Percentiles rank a stretch among this genome's conserved stretches.
These are phyloP conservation scores for Frankliniella fusca DNA, from an alignment of 2,888 invertebrate genomes.

Conservation along the genomic window DNA sequence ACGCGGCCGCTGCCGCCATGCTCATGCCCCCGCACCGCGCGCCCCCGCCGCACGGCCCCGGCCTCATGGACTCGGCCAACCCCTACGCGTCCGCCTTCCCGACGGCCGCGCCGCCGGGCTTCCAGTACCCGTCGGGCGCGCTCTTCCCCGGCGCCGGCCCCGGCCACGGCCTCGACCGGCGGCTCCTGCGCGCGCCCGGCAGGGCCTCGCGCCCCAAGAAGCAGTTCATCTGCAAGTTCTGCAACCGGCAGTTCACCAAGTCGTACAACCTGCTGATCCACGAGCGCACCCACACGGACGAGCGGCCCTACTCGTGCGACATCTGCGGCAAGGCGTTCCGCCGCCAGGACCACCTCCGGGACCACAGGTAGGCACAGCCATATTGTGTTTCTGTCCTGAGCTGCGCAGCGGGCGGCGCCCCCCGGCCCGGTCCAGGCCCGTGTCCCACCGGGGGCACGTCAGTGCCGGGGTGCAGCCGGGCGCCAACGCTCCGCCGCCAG, in stretches of 20 bases:
- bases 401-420: too few species aligned
- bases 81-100: constrained; percentile 40
- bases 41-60: constrained; percentile 55
- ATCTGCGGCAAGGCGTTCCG: constrained; percentile 95
- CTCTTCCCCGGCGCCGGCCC: constrained; percentile 48
- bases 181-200: constrained; percentile 53
- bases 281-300: constrained; percentile 94
- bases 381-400: constrained; percentile 34
- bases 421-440: too few species aligned
- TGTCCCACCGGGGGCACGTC: background rate
- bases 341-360: constrained; percentile 87
- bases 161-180: constrained; percentile 56
- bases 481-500: background rate
- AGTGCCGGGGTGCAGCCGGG: background rate
- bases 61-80: constrained; percentile 49
- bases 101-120: constrained; percentile 56
- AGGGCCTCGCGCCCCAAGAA: constrained; percentile 60
- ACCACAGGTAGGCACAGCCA: constrained; percentile 65
- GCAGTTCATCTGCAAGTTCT: constrained; percentile 96
- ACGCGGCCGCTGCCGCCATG: constrained; percentile 53
- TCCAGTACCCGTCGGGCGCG: constrained; percentile 57
- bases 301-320: constrained; percentile 92
- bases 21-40: constrained; percentile 61
- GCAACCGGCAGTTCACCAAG: constrained; percentile 95
- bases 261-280: constrained; percentile 97